Evolutionary conservation across 2,113 vertebrate genomes (phyloP).

Genomic region (Chloropsis cyanopogon): DNA sequence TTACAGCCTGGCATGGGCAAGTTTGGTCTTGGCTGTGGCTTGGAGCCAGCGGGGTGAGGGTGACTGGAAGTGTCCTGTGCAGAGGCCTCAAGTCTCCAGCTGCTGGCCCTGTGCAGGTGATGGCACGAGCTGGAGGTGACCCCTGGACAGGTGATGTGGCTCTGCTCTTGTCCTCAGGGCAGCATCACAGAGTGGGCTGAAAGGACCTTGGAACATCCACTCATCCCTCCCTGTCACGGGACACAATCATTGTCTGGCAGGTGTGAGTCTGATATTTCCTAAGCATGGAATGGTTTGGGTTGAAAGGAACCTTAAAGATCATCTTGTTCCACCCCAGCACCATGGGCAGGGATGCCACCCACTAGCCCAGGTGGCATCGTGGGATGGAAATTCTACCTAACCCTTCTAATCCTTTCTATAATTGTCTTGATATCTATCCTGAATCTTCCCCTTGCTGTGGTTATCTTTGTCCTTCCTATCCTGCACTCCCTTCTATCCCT

Average conservation of each 20-base stretch:
- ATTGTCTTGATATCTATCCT: not conserved
- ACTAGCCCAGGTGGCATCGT: not conserved
- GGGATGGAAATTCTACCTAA: not conserved
- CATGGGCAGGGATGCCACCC: not conserved
- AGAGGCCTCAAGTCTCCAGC: not conserved
- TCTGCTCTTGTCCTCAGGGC: not conserved
- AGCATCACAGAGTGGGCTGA: not conserved
- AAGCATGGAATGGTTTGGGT: not conserved
- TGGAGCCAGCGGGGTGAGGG: not conserved
- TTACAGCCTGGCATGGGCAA: not conserved
- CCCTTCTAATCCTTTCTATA: not conserved
- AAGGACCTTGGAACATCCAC: not conserved
- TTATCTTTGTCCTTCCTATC: not conserved
- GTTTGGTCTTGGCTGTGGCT: not conserved
- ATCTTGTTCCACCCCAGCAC: not conserved
- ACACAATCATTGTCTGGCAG: not conserved
- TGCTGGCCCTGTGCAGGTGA: not conserved
- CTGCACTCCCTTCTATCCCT: not conserved
- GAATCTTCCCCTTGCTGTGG: not conserved
- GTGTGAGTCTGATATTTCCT: not conserved
- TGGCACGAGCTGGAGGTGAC: not conserved
- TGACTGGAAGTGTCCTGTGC: not conserved
- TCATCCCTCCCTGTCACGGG: fast-evolving
- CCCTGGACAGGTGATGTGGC: not conserved
- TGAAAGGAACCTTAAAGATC: not conserved